These are phyloP conservation scores for Ectemnius continuus DNA, from an alignment of 2,888 invertebrate species.

Conservation along the genomic window DNA sequence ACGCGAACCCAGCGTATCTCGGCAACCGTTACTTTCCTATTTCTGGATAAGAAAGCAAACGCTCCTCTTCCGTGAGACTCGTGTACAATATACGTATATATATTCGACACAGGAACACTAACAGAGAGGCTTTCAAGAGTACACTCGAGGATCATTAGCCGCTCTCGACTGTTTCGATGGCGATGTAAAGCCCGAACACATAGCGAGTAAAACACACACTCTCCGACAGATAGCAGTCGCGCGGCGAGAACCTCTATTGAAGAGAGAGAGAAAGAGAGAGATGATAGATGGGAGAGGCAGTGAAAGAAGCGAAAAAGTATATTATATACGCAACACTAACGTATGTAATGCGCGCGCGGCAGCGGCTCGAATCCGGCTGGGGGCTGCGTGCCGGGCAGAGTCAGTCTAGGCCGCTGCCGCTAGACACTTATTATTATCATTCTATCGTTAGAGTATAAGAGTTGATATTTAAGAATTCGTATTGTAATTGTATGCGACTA, in stretches of 20 bases:
- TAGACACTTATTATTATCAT: constrained; percentile 70
- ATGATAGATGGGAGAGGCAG: neutral
- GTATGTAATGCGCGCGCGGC: constrained; percentile 10
- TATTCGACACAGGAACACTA: constrained; percentile 6
- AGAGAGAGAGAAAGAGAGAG: neutral
- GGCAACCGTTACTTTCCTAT: constrained; percentile 9
- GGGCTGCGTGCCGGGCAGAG: constrained; percentile 22
- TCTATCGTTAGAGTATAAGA: constrained; percentile 76
- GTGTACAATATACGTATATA: neutral
- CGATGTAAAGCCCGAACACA: constrained; percentile 7
- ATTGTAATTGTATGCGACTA: constrained; percentile 77
- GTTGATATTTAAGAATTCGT: constrained; percentile 78
- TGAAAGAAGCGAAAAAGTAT: constrained; percentile 9
- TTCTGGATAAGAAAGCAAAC: neutral
- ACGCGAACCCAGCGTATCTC: neutral
- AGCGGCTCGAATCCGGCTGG: constrained; percentile 19
- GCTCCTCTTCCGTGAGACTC: neutral
- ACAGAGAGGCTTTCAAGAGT: constrained; percentile 5
- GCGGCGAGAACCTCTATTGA: neutral
- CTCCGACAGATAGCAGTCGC: constrained; percentile 6
- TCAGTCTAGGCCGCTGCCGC: constrained; percentile 41
- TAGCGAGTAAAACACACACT: constrained; percentile 1
- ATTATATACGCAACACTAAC: constrained; percentile 20
- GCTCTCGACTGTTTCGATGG: constrained; percentile 7
- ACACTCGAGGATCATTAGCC: constrained; percentile 8